phyloP scores from a whole-genome alignment of 2,113 vertebrate species.

The Herpetotheres cachinnans region DNA sequence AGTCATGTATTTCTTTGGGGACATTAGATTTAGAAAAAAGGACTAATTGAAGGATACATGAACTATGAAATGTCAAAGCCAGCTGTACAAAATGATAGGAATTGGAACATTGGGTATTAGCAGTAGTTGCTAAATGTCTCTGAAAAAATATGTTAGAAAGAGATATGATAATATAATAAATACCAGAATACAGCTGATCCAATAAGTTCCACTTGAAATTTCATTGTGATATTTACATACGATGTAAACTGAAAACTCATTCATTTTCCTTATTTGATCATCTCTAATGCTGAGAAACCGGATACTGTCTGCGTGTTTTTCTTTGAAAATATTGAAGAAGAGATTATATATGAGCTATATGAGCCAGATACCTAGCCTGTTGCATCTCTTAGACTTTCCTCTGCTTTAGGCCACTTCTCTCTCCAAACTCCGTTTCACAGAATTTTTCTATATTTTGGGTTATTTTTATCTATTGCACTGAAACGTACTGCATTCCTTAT shows the following conservation, averaged over 20 bases:
- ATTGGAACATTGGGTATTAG: neutral
- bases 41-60: neutral
- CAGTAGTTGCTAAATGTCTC: neutral
- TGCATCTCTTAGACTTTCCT: neutral
- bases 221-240: neutral
- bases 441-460: neutral
- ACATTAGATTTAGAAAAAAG: neutral
- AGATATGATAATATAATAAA: neutral
- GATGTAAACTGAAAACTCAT: neutral
- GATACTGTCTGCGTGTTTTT: neutral
- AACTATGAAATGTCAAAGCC: neutral
- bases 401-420: neutral
- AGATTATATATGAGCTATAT: neutral
- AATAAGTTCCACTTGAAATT: neutral
- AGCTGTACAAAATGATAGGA: neutral
- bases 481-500: neutral
- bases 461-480: neutral
- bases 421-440: neutral
- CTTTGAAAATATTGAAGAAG: neutral
- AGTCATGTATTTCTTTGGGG: neutral
- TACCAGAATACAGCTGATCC: neutral
- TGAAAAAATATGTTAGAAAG: neutral
- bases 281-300: neutral
- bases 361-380: neutral
- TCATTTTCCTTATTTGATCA: neutral